Conservation (phyloP, 2,888 invertebrate genomes). For the Hydriomena furcata region DNA sequence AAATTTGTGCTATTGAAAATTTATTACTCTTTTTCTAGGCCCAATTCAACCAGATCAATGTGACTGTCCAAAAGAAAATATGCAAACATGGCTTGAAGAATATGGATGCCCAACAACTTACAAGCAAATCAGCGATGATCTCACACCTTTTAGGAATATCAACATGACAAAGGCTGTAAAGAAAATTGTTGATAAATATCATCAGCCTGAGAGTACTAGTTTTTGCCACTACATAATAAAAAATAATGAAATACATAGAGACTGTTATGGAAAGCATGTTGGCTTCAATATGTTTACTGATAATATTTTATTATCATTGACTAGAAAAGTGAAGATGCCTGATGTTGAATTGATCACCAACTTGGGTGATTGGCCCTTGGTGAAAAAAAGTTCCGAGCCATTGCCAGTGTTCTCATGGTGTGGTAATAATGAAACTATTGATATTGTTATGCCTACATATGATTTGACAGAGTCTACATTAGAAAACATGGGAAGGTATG, state of each 20-base stretch:
- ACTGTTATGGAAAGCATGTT: constrained; percentile 96
- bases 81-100: constrained; percentile 86
- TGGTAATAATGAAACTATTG: constrained; percentile 92
- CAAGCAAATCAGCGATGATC: constrained; percentile 88
- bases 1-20: background rate
- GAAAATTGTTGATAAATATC: constrained; percentile 87
- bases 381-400: constrained; percentile 78
- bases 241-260: constrained; percentile 91
- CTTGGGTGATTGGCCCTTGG: constrained; percentile 97
- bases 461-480: constrained; percentile 96
- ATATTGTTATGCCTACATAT: constrained; percentile 97
- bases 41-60: constrained; percentile 92
- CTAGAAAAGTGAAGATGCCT: constrained; percentile 91
- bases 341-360: constrained; percentile 96
- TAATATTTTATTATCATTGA: constrained; percentile 90
- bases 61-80: constrained; percentile 87
- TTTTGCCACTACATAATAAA: constrained; percentile 95
- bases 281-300: constrained; percentile 99
- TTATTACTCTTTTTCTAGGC: constrained; percentile 68
- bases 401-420: constrained; percentile 98
- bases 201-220: constrained; percentile 91
- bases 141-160: constrained; percentile 86
- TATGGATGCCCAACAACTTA: constrained; percentile 86
- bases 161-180: constrained; percentile 87
- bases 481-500: constrained; percentile 95